Conservation (phyloP, 1,140 invertebrate genomes). For the Drosophila nigromelanica region DNA sequence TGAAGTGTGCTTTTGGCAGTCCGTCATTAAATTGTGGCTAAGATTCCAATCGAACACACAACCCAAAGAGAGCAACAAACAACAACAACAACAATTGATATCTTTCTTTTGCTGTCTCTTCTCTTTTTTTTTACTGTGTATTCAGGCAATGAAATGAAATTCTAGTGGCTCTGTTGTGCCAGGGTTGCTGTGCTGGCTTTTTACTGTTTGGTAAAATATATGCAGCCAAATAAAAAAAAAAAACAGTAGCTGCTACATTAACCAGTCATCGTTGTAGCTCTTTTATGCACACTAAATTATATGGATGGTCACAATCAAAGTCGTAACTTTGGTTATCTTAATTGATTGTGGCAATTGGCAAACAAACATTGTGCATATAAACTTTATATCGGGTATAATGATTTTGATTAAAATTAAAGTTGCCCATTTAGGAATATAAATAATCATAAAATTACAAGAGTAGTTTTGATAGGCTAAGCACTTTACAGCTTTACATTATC, state of each 20-base stretch:
- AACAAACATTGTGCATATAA: neutral
- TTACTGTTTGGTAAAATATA: slow-evolving; percentile 46
- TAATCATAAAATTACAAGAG: no score
- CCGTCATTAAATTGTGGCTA: slow-evolving; percentile 82
- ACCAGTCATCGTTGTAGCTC: slow-evolving; percentile 4
- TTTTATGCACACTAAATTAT: slow-evolving; percentile 39
- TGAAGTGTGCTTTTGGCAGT: slow-evolving; percentile 82
- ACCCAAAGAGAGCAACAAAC: slow-evolving; percentile 18
- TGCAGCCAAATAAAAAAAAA: slow-evolving; percentile 63
- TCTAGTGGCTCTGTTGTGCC: slow-evolving; percentile 25
- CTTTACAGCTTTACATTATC: no score
- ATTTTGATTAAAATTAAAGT: neutral
- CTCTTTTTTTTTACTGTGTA: slow-evolving; percentile 2
- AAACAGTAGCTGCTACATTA: slow-evolving; percentile 53
- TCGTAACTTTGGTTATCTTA: slow-evolving; percentile 25
- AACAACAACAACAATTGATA: slow-evolving; percentile 33
- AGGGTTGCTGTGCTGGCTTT: slow-evolving; percentile 22
- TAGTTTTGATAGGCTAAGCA: no score
- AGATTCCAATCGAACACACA: slow-evolving; percentile 79
- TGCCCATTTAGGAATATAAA: no score
- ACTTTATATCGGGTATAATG: slow-evolving; percentile 7
- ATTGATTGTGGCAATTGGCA: slow-evolving; percentile 27
- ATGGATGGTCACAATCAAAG: slow-evolving; percentile 14
- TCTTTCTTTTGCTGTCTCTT: slow-evolving; percentile 28
- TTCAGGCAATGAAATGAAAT: slow-evolving; percentile 16